Percentiles rank a stretch among this genome's conserved stretches.
Evolutionary conservation across 2,797 vertebrate genomes (phyloP).

Genomic region (Hozukius guyotensis): DNA sequence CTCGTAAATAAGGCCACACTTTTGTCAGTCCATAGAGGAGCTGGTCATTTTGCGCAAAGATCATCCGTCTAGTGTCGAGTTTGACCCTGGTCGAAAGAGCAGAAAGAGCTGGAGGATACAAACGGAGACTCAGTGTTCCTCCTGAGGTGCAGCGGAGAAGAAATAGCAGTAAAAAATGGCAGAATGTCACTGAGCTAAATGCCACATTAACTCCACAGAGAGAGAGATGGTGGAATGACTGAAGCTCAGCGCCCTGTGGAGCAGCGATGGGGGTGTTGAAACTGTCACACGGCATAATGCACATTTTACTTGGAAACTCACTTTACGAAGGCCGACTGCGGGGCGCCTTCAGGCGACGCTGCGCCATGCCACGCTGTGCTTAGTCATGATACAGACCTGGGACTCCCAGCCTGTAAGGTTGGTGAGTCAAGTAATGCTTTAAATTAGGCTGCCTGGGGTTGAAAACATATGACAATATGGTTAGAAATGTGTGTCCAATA

Average conservation of each 20-base stretch:
- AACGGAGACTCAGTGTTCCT: slow-evolving; percentile 30
- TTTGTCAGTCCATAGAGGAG: background rate
- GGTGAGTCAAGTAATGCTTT: slow-evolving; percentile 58
- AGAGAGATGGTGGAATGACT: slow-evolving; percentile 57
- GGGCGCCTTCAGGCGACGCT: slow-evolving; percentile 62
- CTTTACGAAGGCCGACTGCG: slow-evolving; percentile 55
- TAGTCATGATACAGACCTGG: slow-evolving; percentile 63
- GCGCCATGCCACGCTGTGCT: slow-evolving; percentile 56
- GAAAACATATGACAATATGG: slow-evolving; percentile 41
- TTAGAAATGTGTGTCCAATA: slow-evolving; percentile 32
- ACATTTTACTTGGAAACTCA: slow-evolving; percentile 66
- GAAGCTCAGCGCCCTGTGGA: slow-evolving; percentile 58
- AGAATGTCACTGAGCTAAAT: slow-evolving; percentile 75
- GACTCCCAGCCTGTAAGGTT: slow-evolving; percentile 47
- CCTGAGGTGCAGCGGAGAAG: slow-evolving; percentile 31
- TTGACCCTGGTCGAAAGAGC: slow-evolving; percentile 40
- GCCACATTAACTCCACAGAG: slow-evolving; percentile 69
- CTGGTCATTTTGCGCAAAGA: slow-evolving; percentile 24
- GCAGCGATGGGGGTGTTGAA: slow-evolving; percentile 60
- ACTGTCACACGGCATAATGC: slow-evolving; percentile 70
- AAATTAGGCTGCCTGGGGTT: slow-evolving; percentile 46
- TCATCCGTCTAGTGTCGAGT: slow-evolving; percentile 9
- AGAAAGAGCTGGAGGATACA: slow-evolving; percentile 17
- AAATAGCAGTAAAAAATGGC: slow-evolving; percentile 45
- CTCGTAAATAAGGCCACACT: slow-evolving; percentile 1